These are phyloP conservation scores for Telmatochromis bifrenatus DNA, from an alignment of 2,113 vertebrate species.

Conservation along the genomic window DNA sequence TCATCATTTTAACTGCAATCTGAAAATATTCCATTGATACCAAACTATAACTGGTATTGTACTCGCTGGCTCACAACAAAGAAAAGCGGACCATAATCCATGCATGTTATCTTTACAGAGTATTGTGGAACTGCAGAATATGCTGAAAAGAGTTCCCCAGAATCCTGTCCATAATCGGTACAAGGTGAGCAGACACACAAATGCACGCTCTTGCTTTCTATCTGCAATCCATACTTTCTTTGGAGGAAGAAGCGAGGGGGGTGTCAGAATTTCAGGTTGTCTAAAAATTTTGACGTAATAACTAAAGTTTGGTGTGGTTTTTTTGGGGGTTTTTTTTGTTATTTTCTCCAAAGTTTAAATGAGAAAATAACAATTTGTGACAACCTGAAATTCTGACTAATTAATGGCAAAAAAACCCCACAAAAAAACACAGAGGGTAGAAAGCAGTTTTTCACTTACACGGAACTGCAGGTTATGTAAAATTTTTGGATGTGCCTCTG, in stretches of 20 bases:
- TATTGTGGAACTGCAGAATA: conserved; percentile 5
- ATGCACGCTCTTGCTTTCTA: not conserved
- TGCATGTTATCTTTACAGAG: conserved; percentile 7
- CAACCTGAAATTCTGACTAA: not conserved
- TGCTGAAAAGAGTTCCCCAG: conserved; percentile 38
- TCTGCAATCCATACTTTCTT: not conserved
- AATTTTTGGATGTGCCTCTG: not conserved
- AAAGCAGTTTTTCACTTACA: not conserved
- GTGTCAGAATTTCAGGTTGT: not conserved
- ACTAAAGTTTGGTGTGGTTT: not conserved
- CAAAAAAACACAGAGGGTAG: not conserved
- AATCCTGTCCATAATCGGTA: not conserved
- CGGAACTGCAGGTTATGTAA: not conserved
- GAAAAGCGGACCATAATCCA: not conserved
- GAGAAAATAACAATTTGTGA: not conserved
- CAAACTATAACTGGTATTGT: not conserved
- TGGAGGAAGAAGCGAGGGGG: not conserved
- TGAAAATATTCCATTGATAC: not conserved
- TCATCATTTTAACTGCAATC: not conserved
- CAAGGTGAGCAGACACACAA: conserved; percentile 2
- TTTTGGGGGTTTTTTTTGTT: not conserved
- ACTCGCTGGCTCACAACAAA: not conserved
- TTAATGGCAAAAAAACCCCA: not conserved
- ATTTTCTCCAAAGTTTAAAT: not conserved
- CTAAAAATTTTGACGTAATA: rapidly evolving